Base-by-base conservation (phyloP, 2,888 invertebrate genomes). In the Hypsopygia costalis region DNA sequence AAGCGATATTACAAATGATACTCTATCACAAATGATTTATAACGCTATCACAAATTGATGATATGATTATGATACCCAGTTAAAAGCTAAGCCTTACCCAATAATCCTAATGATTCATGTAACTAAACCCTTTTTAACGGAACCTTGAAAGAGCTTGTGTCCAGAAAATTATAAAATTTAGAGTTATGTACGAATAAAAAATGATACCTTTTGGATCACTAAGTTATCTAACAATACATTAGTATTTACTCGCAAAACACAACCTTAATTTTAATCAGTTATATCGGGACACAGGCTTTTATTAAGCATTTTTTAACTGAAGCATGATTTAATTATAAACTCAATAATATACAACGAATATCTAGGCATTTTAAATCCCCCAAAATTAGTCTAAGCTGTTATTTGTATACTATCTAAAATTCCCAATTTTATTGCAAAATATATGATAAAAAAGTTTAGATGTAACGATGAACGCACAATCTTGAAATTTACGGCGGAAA, bases 1-100 rank as follows among this genome's bases (percentile, higher is more conserved):
- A 51, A 34, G 59, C 61, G 53, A 55, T 55, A 36, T n/a, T 16
- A 16, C 16, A 16, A 12, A 33, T 16, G 21, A 1, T 8, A 38
- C 36, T 27, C 27, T 29, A 20, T 29, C 10, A 36, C 34, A 11
- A 11, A 35, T 25, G 27, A 22, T 8, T 28, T 9, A 28, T 35
- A 28, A 7, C 11, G 10, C 3, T 10, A 31, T 31, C 31, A 31
- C 31, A 31, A 5, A 31, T 9, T 25, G 12, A 33, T 39, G 33
- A 30, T 11, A 29, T 7, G 11, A 30, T 22, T 6, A 38, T 38
- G 32, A 27, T 12, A 33, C 38, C 39, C 32, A 11, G 31, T 40
- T 42, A 46, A 34, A 42, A 40, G 42, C 37, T 25, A 25, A 25
- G 6, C 25, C 25, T 25, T 25, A 16, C 16, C 16, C 16, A 16